phyloP scores from a whole-genome alignment of 1,140 invertebrate species.

The Myzus persicae region DNA sequence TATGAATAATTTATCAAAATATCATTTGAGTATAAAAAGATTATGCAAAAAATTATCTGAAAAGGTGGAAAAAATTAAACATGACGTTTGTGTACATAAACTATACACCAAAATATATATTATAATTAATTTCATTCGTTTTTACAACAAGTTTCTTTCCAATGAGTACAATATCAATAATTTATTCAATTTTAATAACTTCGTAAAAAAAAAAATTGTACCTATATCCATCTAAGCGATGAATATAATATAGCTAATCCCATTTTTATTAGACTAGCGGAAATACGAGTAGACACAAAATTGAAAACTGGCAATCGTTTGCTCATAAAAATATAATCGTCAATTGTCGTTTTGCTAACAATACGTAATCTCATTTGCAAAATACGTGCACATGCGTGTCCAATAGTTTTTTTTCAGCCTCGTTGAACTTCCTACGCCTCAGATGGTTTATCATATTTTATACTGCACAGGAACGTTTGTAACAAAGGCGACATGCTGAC shows the following conservation, averaged over 20 bases:
- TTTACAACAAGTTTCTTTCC: neutral
- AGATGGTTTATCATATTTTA: neutral
- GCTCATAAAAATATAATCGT: neutral
- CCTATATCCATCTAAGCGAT: neutral
- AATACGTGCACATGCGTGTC: neutral
- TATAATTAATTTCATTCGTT: neutral
- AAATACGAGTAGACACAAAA: neutral
- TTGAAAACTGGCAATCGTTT: neutral
- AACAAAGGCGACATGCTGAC: neutral
- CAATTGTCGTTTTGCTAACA: neutral
- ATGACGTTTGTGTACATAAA: neutral
- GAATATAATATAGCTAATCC: neutral
- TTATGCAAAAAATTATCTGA: neutral
- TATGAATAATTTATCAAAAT: neutral
- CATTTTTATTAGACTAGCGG: neutral
- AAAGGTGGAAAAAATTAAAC: neutral
- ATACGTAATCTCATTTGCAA: neutral
- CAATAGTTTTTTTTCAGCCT: constrained; percentile 18
- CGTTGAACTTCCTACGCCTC: constrained; percentile 14
- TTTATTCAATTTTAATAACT: neutral
- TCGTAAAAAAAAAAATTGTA: neutral
- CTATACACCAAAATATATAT: neutral
- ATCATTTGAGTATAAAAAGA: neutral
- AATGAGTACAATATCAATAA: neutral
- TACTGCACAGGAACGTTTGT: neutral